phyloP scores from a whole-genome alignment of 2,888 invertebrate genomes.

The Luffia ferchaultella region DNA sequence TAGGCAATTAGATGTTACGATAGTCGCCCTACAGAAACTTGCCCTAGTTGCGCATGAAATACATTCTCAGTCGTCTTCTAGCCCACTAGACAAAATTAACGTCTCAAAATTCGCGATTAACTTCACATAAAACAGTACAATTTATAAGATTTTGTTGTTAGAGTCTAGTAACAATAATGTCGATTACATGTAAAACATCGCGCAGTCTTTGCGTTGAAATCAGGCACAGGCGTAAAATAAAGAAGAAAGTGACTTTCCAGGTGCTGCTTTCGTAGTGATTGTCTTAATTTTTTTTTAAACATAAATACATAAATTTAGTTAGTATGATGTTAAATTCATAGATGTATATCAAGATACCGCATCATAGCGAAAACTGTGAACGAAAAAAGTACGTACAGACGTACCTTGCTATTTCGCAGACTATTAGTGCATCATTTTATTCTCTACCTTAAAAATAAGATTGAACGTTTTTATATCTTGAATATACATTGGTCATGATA shows the following conservation, averaged over 20 bases:
- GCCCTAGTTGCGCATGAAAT: not conserved
- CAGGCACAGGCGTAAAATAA: slow-evolving; percentile 38
- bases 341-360: no score
- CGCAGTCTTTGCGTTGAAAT: slow-evolving; percentile 42
- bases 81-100: not conserved
- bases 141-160: not conserved
- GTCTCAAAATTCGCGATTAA: not conserved
- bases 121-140: no score
- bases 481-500: no score
- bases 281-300: not conserved
- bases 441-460: no score
- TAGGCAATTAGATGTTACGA: not conserved
- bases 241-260: slow-evolving; percentile 53
- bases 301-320: not conserved
- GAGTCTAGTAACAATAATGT: slow-evolving; percentile 25
- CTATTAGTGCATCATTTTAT: no score
- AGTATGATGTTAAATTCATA: no score
- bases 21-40: not conserved
- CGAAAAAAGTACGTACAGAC: no score
- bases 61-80: not conserved
- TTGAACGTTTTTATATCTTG: no score
- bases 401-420: no score
- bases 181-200: slow-evolving; percentile 39
- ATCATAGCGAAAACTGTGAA: no score
- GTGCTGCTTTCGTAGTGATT: slow-evolving; percentile 19